Evolutionary conservation across 2,888 invertebrate species (phyloP), one percentile per base, ranked within the genome.

Genomic region (Diarsia mendica): DNA sequence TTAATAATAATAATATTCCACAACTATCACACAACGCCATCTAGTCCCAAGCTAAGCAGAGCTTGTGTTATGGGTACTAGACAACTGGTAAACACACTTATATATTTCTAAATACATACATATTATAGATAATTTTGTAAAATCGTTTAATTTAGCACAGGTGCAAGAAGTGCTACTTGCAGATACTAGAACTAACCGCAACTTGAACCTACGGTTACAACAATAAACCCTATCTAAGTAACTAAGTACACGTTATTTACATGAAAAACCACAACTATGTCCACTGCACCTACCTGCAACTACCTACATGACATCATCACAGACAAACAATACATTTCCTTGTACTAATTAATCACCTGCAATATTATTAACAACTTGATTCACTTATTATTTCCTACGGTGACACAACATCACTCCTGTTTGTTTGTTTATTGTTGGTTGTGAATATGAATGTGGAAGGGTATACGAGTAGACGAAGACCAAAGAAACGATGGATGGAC

Each of bases 381-480:
- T 20, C 13, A 72, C 53, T 78, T 75, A 83, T 81, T 80, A 77
- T 75, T 82, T 84, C 82, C 72, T 71, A 72, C 70, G 67, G 49
- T 33, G 71, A n/a, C n/a, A n/a, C n/a, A n/a, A n/a, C n/a, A n/a
- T n/a, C n/a, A n/a, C n/a, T n/a, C n/a, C n/a, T n/a, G n/a, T n/a
- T n/a, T n/a, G n/a, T n/a, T n/a, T n/a, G n/a, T n/a, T n/a, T n/a
- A n/a, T n/a, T n/a, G n/a, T n/a, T n/a, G n/a, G n/a, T n/a, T n/a
- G n/a, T n/a, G n/a, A n/a, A n/a, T n/a, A n/a, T n/a, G n/a, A n/a
- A n/a, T n/a, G n/a, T n/a, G n/a, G n/a, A n/a, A n/a, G n/a, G n/a
- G n/a, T n/a, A n/a, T n/a, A n/a, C n/a, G n/a, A n/a, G n/a, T n/a
- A n/a, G n/a, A n/a, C n/a, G n/a, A n/a, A n/a, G n/a, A n/a, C n/a